Evolutionary conservation across 64 coral and sea anemone species (phyloP), one percentile per base, ranked within the genome.

Genomic region (Catalaphyllia jardinei): DNA sequence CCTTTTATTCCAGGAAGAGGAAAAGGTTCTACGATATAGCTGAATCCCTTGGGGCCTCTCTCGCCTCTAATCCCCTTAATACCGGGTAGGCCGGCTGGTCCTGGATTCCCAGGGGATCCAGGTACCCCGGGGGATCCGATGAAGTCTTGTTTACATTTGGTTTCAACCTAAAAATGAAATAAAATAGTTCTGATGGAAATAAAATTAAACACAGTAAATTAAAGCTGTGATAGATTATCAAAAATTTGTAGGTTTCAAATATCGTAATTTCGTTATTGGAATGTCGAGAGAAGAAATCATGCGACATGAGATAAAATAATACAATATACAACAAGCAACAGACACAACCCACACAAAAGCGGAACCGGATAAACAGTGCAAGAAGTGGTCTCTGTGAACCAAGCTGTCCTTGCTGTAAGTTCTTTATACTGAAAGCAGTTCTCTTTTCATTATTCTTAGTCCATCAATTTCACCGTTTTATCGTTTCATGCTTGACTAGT

Each of bases 1-100:
- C 94, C 94, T 83, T 96, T 96, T 24, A 31, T 64, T 35, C 91
- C 94, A 86, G 42, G 33, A 30, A 79, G 28, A 10, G 94, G 87
- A 25, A 12, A 31, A 9, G 27, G 71, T 1, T 83, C 72, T 4
- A 22, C 73, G 6, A 65, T 77, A 33, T 71, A 78, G 12, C 62
- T 89, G 15, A 60, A 72, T 52, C 83, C 74, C 19, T 87, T 80
- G 52, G 61, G 25, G 20, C 71, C 35, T 79, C 16, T 87, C 3
- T 73, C 87, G 17, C 94, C 94, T 50, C 89, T 93, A 7, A 88
- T 88, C 31, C 94, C 94, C 50, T 62, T 96, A 18, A 18, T 80
- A 17, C 94, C 94, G 10, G 79, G 9, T 38, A 31, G 3, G 35
- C 94, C 94, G 10, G 74, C 33, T 63, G 18, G 67, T 10, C 94